Base-by-base conservation (phyloP, 2,888 invertebrate genomes). In the Sarcophaga carnaria region DNA sequence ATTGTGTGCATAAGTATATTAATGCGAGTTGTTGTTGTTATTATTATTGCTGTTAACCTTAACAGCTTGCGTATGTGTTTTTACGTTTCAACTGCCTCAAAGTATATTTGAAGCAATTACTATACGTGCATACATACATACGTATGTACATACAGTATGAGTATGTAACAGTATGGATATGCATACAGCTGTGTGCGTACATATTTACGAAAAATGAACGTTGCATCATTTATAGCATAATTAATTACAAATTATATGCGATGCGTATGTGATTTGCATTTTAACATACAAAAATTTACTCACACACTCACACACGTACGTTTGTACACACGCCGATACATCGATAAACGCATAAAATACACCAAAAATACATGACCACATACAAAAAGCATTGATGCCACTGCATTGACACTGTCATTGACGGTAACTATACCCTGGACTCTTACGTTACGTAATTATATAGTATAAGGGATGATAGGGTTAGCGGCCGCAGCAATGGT, bases 181-280 rank as follows among this genome's bases (percentile, higher is more conserved):
- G 75, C 72, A 45, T 80, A 83, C 80, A 27, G 10, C 10, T 89
- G 72, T 5, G n/a, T 27, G 22, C 37, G 12, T 60, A n/a, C 47
- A 45, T 25, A 14, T 66, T 17, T 8, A 70, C 62, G 45, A 79
- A 81, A 81, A 87, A 79, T 84, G 75, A 84, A 81, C 87, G 76
- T 87, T 87, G 84, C 90, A 89, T 87, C 90, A 88, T 88, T 90
- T 89, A 88, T 90, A 87, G 92, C 92, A 91, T 92, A 92, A 92
- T 92, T 92, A 92, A 92, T 91, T 90, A 89, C 90, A 90, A 91
- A 91, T 91, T 91, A 92, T 90, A 90, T 89, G 89, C 88, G 66
- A 72, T 62, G 78, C 67, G 83, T 83, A 83, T 83, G 83, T 54
- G 54, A 54, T 83, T 83, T 78, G 83, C 83, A 83, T 83, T 83